Percentiles rank a stretch among this genome's conserved stretches.
These are phyloP conservation scores for Drosophila melanosoma DNA, from an alignment of 2,888 invertebrate species.

Conservation along the genomic window DNA sequence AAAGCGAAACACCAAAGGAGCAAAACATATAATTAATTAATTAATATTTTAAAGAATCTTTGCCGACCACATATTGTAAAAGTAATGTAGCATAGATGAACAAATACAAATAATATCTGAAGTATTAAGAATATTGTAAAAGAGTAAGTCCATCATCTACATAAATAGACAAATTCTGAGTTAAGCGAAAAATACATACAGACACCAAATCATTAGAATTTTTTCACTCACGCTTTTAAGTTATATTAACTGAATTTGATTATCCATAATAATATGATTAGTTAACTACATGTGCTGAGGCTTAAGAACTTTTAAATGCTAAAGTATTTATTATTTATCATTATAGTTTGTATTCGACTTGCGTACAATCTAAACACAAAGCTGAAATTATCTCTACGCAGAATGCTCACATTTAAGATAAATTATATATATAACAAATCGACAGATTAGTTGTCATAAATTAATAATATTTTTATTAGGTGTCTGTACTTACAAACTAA, in stretches of 20 bases:
- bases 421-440: background rate
- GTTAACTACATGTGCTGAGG: background rate
- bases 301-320: background rate
- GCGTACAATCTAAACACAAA: background rate
- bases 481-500: constrained; percentile 31
- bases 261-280: background rate
- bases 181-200: background rate
- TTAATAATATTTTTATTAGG: background rate
- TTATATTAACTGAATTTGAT: background rate
- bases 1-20: background rate
- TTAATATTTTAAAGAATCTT: background rate
- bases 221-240: background rate
- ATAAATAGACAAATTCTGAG: background rate
- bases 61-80: background rate
- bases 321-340: background rate
- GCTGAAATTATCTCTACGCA: background rate
- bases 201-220: background rate
- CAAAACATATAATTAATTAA: background rate
- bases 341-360: no score
- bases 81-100: background rate
- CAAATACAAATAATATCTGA: background rate
- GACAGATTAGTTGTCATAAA: background rate
- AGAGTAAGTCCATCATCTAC: background rate
- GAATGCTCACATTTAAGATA: background rate
- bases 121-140: background rate